Conservation (phyloP, 2,113 vertebrate genomes). For the Elanoides forficatus region DNA sequence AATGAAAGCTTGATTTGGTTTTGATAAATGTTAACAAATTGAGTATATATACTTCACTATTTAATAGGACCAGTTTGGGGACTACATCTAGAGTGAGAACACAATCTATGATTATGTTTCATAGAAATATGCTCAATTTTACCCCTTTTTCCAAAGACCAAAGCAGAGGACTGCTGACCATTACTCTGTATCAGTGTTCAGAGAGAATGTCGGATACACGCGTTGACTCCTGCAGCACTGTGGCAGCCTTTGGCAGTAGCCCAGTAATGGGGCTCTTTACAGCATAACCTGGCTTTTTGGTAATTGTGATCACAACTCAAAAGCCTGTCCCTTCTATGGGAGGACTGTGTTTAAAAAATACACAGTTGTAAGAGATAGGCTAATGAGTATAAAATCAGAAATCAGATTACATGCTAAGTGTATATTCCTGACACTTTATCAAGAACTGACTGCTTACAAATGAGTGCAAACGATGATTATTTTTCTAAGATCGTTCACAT, state of each 20-base stretch:
- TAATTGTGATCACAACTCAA: background rate
- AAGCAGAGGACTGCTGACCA: background rate
- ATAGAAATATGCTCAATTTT: background rate
- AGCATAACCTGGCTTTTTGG: background rate
- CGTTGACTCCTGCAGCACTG: background rate
- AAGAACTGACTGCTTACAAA: background rate
- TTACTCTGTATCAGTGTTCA: background rate
- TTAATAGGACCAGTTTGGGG: background rate
- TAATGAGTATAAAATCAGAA: background rate
- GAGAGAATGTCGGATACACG: accelerated
- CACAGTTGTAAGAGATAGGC: background rate
- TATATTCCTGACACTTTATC: background rate
- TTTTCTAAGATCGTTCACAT: background rate
- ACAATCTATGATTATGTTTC: background rate
- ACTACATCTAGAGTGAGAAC: background rate
- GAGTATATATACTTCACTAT: background rate
- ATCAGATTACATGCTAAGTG: background rate
- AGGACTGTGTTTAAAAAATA: background rate
- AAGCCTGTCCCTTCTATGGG: background rate
- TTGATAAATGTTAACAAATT: background rate
- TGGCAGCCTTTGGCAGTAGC: background rate
- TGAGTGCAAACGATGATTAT: background rate
- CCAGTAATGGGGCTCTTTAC: background rate
- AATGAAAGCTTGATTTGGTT: background rate
- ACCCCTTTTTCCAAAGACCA: background rate